Conservation (phyloP, 2,888 invertebrate genomes). For the Eretmocerus hayati region DNA sequence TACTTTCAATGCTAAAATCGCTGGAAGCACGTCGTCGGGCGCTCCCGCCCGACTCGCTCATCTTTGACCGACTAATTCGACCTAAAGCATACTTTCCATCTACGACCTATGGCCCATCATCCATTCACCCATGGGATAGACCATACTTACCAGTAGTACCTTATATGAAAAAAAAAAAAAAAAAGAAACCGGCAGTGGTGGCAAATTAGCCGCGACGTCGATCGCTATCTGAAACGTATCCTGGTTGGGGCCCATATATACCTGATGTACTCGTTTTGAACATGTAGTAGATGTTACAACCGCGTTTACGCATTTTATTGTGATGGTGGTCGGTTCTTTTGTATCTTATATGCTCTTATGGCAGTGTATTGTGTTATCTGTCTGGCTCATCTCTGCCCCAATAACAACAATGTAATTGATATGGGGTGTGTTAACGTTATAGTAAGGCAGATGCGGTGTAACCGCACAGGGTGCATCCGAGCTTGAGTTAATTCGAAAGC, state of each 20-base stretch:
- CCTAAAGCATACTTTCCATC: not conserved
- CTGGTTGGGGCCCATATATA: too few relatives aligned
- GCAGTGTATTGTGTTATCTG: slow-evolving; percentile 40
- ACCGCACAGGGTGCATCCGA: slow-evolving; percentile 25
- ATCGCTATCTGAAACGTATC: slow-evolving; percentile 34
- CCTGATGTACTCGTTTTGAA: too few relatives aligned
- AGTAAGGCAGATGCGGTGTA: slow-evolving; percentile 26
- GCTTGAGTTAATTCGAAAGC: slow-evolving; percentile 40
- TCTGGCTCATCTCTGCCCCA: slow-evolving; percentile 25
- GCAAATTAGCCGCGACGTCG: slow-evolving; percentile 41
- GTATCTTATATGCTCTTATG: slow-evolving; percentile 42
- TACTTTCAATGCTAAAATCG: slow-evolving; percentile 39
- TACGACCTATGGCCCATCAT: slow-evolving; percentile 19
- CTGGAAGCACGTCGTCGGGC: slow-evolving; percentile 25
- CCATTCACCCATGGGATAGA: slow-evolving; percentile 29
- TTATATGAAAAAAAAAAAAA: too few relatives aligned
- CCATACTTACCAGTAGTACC: too few relatives aligned
- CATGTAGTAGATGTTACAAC: too few relatives aligned
- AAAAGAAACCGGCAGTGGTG: too few relatives aligned
- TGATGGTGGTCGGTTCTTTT: slow-evolving; percentile 36
- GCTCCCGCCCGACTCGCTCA: slow-evolving; percentile 29
- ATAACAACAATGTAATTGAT: slow-evolving; percentile 48
- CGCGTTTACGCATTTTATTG: too few relatives aligned
- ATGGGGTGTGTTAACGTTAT: slow-evolving; percentile 26
- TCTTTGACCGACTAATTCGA: too few relatives aligned